A percentile compares a stretch with the other conserved stretches of the same genome.
Conservation (phyloP, 2,888 invertebrate genomes). For the Synanthedon vespiformis region DNA sequence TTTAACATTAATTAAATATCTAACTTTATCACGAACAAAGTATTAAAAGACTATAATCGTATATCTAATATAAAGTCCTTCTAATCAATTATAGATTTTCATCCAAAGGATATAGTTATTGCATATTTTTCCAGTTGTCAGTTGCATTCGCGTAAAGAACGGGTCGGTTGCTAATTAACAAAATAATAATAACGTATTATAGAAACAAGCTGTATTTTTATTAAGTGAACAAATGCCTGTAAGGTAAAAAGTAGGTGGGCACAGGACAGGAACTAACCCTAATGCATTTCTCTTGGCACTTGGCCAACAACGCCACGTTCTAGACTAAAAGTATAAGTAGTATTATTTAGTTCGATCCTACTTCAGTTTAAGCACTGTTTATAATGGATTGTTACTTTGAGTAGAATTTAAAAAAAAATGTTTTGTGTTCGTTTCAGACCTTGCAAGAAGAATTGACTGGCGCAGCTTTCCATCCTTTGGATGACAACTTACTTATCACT, state of each 20-base stretch:
- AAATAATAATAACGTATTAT: too few relatives aligned
- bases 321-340: too few relatives aligned
- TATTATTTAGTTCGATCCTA: background rate
- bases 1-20: too few relatives aligned
- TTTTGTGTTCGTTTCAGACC: constrained; percentile 70
- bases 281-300: background rate
- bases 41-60: too few relatives aligned
- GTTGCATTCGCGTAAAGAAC: too few relatives aligned
- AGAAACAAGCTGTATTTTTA: background rate
- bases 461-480: constrained; percentile 90
- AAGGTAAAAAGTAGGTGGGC: too few relatives aligned
- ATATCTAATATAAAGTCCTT: too few relatives aligned
- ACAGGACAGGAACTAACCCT: background rate
- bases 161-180: too few relatives aligned
- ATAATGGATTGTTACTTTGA: background rate
- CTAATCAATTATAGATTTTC: too few relatives aligned
- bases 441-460: constrained; percentile 89
- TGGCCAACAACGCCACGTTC: background rate
- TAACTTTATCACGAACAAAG: too few relatives aligned
- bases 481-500: constrained; percentile 91
- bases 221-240: background rate
- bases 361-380: background rate
- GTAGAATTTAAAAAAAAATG: constrained; percentile 1
- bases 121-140: too few relatives aligned
- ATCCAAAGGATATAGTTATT: too few relatives aligned